phyloP scores from a whole-genome alignment of 2,888 invertebrate genomes.

The Lobophora halterata region DNA sequence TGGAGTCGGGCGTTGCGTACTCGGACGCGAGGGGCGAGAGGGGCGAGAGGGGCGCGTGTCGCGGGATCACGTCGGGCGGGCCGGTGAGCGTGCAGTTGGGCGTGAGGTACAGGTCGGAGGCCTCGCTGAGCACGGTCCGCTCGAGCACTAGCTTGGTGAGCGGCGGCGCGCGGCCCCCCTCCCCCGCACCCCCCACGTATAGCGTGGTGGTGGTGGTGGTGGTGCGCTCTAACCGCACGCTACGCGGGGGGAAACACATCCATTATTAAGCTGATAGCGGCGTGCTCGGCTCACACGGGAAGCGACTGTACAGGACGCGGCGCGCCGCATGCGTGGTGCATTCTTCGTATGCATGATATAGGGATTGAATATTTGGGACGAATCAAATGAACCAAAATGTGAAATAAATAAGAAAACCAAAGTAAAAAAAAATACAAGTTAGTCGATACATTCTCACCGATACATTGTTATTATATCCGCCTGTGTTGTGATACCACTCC shows the following conservation, averaged over 20 bases:
- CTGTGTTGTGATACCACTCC: no score
- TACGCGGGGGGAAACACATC: conserved; percentile 46
- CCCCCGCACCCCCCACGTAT: conserved; percentile 46
- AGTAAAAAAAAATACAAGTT: no score
- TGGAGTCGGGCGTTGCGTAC: conserved; percentile 59
- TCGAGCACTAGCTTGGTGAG: conserved; percentile 57
- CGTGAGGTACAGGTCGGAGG: conserved; percentile 59
- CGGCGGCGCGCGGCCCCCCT: conserved; percentile 49
- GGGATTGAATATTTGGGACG: background rate
- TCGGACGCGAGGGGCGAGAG: conserved; percentile 41
- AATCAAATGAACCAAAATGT: conserved; percentile 6
- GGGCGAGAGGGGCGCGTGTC: conserved; percentile 46
- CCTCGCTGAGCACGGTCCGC: conserved; percentile 45
- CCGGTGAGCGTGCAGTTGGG: conserved; percentile 57
- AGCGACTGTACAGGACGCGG: conserved; percentile 37
- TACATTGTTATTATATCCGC: no score
- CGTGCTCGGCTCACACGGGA: conserved; percentile 48
- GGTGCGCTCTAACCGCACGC: conserved; percentile 55
- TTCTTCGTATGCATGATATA: conserved; percentile 1
- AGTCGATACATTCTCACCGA: no score
- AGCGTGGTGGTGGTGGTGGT: conserved; percentile 45
- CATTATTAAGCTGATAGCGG: conserved; percentile 60
- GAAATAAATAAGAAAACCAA: no score
- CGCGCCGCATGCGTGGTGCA: conserved; percentile 9
- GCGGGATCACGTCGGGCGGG: conserved; percentile 64